Evolutionary conservation across 1,140 invertebrate genomes (phyloP), one percentile per base, ranked within the genome.

Genomic region (Diabrotica undecimpunctata): DNA sequence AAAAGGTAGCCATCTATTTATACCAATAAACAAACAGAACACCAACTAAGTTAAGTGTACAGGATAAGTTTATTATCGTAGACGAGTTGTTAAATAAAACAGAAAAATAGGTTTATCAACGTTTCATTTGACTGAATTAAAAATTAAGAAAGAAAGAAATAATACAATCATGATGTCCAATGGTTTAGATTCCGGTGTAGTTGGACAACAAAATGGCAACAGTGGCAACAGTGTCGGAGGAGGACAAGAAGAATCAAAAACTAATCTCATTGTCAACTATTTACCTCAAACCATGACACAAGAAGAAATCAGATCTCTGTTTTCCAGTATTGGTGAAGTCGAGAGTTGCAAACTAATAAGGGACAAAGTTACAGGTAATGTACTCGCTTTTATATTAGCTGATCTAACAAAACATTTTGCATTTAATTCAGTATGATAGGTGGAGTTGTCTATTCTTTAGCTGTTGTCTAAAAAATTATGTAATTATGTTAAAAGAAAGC

Each of bases 251-350:
- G 94, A 96, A 81, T 94, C 91, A 68, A 98, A 97, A 84, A 97
- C 94, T 57, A 99, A 99, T 84, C 87, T 99, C 68, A 99, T 99
- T 79, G 97, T 99, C 71, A 99, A 99, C 82, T 99, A 99, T 82
- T 85, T 99, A 77, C 97, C 97, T 55, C 97, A 99, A 83, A 97
- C 93, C 62, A 99, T 99, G 98, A 97, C 95, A 36, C 97, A 99
- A 82, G 97, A 99, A 80, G 97, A 99, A 80, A 98, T 99, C 66
- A 86, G 95, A 64, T 96, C 94, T 54, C 85, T 99, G 54, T 99
- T 99, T 82, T 94, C 94, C 12, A 96, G 93, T 75, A 97, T 99
- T 78, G 97, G 97, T 53, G 96, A 99, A 80, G 95, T 99, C 58
- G 97, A 99, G 80, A 97, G 95, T 74, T 99, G 97, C 84, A 99